phyloP scores from a whole-genome alignment of 1,140 invertebrate species.

The Belonocnema kinseyi region DNA sequence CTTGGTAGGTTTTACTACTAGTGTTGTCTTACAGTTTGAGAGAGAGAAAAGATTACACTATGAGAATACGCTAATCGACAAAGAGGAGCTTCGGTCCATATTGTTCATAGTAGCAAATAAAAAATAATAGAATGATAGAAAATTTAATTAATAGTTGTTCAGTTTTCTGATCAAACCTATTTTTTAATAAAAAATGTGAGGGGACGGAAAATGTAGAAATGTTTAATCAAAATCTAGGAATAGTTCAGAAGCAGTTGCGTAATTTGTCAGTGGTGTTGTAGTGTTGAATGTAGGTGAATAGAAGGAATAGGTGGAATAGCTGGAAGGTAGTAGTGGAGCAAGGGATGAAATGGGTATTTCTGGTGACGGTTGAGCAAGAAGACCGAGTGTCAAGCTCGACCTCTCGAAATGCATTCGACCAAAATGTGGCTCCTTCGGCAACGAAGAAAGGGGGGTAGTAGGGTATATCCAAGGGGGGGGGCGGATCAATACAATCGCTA shows the following conservation, averaged over 20 bases:
- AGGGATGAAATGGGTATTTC: constrained; percentile 16
- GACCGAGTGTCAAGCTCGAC: constrained; percentile 43
- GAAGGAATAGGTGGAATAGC: constrained; percentile 34
- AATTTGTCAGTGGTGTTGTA: constrained; percentile 11
- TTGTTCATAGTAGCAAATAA: too few relatives aligned
- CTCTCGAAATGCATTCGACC: constrained; percentile 56
- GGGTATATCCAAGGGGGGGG: constrained; percentile 72
- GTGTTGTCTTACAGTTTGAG: too few relatives aligned
- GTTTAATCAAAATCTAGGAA: neutral
- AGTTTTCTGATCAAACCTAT: too few relatives aligned
- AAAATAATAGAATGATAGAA: too few relatives aligned
- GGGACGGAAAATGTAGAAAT: too few relatives aligned
- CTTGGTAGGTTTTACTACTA: too few relatives aligned
- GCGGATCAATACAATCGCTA: constrained; percentile 76
- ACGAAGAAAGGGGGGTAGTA: constrained; percentile 60
- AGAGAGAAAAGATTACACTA: too few relatives aligned
- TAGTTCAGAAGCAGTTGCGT: constrained; percentile 7
- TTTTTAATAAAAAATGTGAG: neutral
- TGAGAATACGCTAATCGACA: too few relatives aligned
- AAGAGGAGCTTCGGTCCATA: too few relatives aligned
- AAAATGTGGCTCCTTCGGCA: constrained; percentile 68
- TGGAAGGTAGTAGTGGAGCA: constrained; percentile 40
- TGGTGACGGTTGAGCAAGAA: constrained; percentile 27
- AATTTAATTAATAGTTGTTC: too few relatives aligned
- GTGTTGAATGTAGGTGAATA: neutral